Conservation (phyloP, 23 tunicate species). For the Halocynthia aurantium region DNA sequence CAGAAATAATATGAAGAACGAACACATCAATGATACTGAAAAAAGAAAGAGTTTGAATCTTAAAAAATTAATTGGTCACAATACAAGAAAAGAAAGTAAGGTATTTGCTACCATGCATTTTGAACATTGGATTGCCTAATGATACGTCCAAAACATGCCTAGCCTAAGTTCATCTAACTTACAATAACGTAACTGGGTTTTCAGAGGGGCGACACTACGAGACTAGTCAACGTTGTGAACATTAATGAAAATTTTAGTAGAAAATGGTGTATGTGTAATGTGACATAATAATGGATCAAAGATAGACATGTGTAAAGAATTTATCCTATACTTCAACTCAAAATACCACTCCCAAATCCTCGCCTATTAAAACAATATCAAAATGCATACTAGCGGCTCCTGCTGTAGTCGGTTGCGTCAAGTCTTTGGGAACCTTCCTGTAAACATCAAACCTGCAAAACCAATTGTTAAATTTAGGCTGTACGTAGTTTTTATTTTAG, state of each 20-base stretch:
- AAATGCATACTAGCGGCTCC: conserved; percentile 85
- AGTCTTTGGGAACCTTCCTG: conserved; percentile 98
- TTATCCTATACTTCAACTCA: too few relatives aligned
- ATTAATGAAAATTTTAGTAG: background rate
- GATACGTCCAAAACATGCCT: too few relatives aligned
- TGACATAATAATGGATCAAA: background rate
- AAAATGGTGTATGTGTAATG: background rate
- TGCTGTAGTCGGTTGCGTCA: conserved; percentile 95
- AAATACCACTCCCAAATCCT: background rate
- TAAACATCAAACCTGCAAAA: conserved; percentile 89
- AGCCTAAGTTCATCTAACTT: too few relatives aligned
- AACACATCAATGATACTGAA: conserved; percentile 86
- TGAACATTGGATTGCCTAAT: too few relatives aligned
- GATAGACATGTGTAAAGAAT: too few relatives aligned
- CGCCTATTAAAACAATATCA: background rate
- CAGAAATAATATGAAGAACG: conserved; percentile 81
- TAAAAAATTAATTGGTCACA: too few relatives aligned
- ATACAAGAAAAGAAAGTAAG: too few relatives aligned
- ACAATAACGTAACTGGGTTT: too few relatives aligned
- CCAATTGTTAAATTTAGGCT: background rate
- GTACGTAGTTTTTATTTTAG: too few relatives aligned
- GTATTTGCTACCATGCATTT: too few relatives aligned
- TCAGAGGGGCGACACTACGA: too few relatives aligned
- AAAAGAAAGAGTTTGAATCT: background rate
- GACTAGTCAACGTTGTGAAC: too few relatives aligned